Conservation (phyloP, 2,888 invertebrate genomes). For the Nysson spinosus region DNA sequence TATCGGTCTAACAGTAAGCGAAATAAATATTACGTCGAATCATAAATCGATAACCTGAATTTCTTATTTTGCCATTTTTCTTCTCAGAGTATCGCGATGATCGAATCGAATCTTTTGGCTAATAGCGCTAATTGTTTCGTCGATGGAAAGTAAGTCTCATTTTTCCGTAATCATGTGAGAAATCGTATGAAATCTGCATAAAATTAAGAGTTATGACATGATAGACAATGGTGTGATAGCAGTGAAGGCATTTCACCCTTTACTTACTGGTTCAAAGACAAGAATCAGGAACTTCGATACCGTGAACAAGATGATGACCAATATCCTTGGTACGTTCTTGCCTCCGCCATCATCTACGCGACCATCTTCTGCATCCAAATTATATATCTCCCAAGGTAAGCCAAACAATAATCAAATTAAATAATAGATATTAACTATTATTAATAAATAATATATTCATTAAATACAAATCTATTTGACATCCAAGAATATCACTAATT, state of each 20-base stretch:
- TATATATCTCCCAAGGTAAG: slow-evolving; percentile 88
- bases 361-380: slow-evolving; percentile 89
- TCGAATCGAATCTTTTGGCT: slow-evolving; percentile 93
- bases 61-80: slow-evolving; percentile 8
- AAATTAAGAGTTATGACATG: not conserved
- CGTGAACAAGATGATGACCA: slow-evolving; percentile 88
- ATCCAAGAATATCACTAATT: too few relatives aligned
- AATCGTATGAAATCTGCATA: too few relatives aligned
- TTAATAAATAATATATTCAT: not conserved
- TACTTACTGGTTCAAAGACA: slow-evolving; percentile 89
- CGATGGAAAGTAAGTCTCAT: slow-evolving; percentile 84
- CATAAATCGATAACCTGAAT: not conserved
- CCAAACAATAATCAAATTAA: too few relatives aligned
- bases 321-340: slow-evolving; percentile 91
- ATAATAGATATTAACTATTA: not conserved
- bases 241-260: slow-evolving; percentile 88
- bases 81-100: slow-evolving; percentile 94
- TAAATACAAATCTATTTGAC: not conserved
- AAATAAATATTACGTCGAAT: not conserved
- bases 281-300: slow-evolving; percentile 87
- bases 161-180: too few relatives aligned
- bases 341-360: slow-evolving; percentile 87
- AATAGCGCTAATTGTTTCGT: slow-evolving; percentile 89
- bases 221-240: slow-evolving; percentile 80
- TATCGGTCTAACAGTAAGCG: slow-evolving; percentile 92